A percentile compares a stretch with the other conserved stretches of the same genome.
These are phyloP conservation scores for Apantesis nais DNA, from an alignment of 2,888 invertebrate genomes.

Conservation along the genomic window DNA sequence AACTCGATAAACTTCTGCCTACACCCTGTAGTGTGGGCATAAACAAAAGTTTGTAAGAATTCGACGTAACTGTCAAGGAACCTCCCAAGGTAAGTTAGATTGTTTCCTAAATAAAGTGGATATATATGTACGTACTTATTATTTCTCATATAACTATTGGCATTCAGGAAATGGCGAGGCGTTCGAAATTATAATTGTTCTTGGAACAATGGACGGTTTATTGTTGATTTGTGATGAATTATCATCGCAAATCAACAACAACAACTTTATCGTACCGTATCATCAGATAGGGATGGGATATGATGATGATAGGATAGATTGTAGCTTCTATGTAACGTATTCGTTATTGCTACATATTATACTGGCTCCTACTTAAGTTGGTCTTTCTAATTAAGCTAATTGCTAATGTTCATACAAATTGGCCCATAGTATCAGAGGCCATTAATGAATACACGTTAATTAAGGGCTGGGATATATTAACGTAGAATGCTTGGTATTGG, in stretches of 20 bases:
- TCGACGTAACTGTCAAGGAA: slow-evolving; percentile 17
- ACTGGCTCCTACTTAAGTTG: background rate
- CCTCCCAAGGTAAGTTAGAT: slow-evolving; percentile 17
- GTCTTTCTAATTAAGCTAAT: slow-evolving; percentile 11
- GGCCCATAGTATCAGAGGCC: background rate
- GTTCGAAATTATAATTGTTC: slow-evolving; percentile 13
- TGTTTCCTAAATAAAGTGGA: slow-evolving; percentile 22
- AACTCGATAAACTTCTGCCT: background rate
- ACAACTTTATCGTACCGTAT: no score
- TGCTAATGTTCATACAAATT: slow-evolving; percentile 11
- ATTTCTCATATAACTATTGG: slow-evolving; percentile 11
- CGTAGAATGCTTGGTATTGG: background rate
- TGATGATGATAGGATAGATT: no score
- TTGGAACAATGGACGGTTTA: slow-evolving; percentile 11
- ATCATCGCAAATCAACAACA: no score
- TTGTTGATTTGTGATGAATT: slow-evolving; percentile 9
- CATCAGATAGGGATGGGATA: no score
- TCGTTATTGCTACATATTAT: no score
- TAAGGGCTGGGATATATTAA: slow-evolving; percentile 1
- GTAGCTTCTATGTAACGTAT: no score
- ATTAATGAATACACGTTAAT: slow-evolving; percentile 11
- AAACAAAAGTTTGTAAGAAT: slow-evolving; percentile 12
- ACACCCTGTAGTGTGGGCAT: background rate
- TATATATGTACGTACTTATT: slow-evolving; percentile 8
- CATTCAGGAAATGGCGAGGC: slow-evolving; percentile 17